phyloP scores from a whole-genome alignment of 2,113 vertebrate species.

The Bos javanicus region DNA sequence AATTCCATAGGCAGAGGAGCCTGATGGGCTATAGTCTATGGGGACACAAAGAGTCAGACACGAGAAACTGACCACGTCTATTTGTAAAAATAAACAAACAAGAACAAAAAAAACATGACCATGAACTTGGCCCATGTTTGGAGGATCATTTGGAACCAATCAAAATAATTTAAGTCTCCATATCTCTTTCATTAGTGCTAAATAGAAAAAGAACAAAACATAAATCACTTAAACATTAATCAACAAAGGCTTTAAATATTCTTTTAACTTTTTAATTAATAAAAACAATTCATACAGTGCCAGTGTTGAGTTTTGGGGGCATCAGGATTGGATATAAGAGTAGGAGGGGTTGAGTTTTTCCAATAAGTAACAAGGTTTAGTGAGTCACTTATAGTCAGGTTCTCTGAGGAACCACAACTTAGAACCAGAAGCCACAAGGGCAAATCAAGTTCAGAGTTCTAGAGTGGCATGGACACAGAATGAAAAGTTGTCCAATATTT shows the following conservation, averaged over 20 bases:
- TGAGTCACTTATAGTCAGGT: background rate
- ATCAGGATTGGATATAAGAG: background rate
- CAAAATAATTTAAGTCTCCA: constrained; percentile 14
- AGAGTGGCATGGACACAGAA: background rate
- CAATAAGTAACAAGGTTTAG: background rate
- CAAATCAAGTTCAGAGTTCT: background rate
- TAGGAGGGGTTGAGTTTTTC: background rate
- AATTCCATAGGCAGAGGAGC: background rate
- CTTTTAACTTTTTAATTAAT: background rate
- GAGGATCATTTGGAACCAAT: background rate
- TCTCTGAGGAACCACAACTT: background rate
- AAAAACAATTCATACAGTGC: background rate
- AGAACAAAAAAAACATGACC: background rate
- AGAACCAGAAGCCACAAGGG: background rate
- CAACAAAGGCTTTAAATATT: background rate
- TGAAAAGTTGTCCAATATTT: background rate
- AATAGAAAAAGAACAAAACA: constrained; percentile 13
- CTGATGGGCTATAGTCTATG: background rate
- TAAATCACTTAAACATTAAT: constrained; percentile 1
- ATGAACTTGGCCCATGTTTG: background rate
- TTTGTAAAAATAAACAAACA: background rate
- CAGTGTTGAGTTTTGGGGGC: background rate
- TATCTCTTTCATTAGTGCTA: background rate
- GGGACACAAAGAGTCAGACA: background rate
- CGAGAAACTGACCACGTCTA: background rate